Percentiles rank a stretch among this genome's conserved stretches.
Evolutionary conservation across 2,797 vertebrate genomes (phyloP).

Genomic region (Helicolenus hilgendorfi): DNA sequence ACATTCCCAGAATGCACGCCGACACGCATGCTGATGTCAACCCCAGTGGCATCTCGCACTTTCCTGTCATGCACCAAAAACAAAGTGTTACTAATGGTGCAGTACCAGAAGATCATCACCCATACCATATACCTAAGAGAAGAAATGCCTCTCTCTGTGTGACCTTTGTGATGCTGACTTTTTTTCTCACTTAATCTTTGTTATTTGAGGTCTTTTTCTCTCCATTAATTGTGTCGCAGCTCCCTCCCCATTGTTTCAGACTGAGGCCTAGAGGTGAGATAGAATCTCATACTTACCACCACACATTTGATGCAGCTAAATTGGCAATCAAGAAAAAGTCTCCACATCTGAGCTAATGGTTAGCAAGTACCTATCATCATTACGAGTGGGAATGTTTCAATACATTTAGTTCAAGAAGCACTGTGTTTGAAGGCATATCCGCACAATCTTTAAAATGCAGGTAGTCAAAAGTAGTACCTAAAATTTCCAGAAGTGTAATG

Average conservation of each 20-base stretch:
- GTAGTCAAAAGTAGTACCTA: background rate
- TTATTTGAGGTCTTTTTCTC: background rate
- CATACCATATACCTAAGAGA: background rate
- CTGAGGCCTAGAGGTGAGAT: background rate
- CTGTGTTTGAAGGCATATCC: background rate
- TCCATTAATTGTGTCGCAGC: background rate
- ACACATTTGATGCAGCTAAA: background rate
- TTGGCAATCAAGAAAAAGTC: background rate
- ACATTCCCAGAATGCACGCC: constrained; percentile 97
- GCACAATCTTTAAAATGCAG: background rate
- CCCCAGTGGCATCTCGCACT: constrained; percentile 95
- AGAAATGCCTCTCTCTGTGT: background rate
- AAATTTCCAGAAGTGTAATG: constrained; percentile 9
- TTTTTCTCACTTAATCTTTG: background rate
- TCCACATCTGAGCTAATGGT: background rate
- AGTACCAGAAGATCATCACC: background rate
- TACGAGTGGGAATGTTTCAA: background rate
- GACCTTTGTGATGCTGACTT: background rate
- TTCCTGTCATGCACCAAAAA: constrained; percentile 88
- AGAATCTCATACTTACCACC: background rate
- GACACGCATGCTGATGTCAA: constrained; percentile 97
- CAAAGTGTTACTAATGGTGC: background rate
- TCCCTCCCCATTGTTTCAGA: background rate
- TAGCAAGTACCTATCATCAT: background rate
- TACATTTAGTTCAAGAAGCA: background rate